Evolutionary conservation across 1,140 invertebrate species (phyloP), one percentile per base, ranked within the genome.

Genomic region (Euwallacea similis): DNA sequence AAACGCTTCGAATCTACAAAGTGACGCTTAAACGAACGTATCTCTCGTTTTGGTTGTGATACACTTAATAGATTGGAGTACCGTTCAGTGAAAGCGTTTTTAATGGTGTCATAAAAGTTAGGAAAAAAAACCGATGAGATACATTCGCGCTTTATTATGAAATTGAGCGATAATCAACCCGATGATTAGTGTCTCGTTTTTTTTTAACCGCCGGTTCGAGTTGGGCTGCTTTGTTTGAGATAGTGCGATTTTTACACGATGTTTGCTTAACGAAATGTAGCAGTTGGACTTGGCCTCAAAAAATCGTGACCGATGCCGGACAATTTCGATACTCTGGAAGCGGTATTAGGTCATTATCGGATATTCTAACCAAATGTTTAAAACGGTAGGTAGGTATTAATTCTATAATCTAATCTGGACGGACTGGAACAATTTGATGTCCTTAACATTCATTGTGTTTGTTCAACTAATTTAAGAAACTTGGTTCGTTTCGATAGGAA

Each of bases 1-100:
- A 55, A 58, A 53, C 64, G 64, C 53, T 42, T 66, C 11, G 13
- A 50, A 10, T 50, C 42, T 58, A 43, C 13, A 55, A 66, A 56
- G 53, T 13, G 64, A 66, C 64, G 64, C 64, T 66, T 66, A 16
- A n/a, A 60, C 21, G 41, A 13, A 65, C 50, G 62, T 43, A 50
- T 21, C 46, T 46, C 21, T 33, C 21, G 21, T 33, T 33, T 33
- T 33, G 21, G 21, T 33, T 33, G 21, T 33, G 21, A 33, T 33
- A 33, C 4, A 33, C 21, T 33, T 33, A 33, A 33, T 33, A 33
- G 41, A 60, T 42, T 42, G 42, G 42, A 42, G 58, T 60, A n/a
- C 41, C 21, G 21, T 33, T 33, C 21, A 33, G 21, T 33, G 21
- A 33, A 33, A 33, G 21, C 21, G 21, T 33, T 33, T n/a, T 33